These are phyloP conservation scores for Fregetta grallaria DNA, from an alignment of 2,113 vertebrate species.

Conservation along the genomic window DNA sequence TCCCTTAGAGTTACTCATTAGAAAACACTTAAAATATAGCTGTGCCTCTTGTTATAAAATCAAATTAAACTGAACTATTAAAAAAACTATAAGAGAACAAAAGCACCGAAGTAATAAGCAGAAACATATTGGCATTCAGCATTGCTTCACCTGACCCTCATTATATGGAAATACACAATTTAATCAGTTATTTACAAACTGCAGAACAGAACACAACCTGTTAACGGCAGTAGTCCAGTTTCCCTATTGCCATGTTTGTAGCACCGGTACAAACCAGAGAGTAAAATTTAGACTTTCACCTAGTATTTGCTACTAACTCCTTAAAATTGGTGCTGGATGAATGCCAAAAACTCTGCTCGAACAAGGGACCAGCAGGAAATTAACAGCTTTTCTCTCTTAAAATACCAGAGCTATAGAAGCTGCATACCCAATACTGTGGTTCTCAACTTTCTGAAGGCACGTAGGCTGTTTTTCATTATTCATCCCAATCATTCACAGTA, in stretches of 20 bases:
- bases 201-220: background rate
- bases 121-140: background rate
- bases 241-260: background rate
- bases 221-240: background rate
- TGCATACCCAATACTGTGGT: background rate
- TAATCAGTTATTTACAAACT: constrained; percentile 21
- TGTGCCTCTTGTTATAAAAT: constrained; percentile 24
- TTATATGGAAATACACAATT: background rate
- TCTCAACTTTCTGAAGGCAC: background rate
- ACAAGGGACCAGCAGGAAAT: background rate
- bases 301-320: background rate
- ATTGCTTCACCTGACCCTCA: constrained; percentile 46
- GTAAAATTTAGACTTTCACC: background rate
- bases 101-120: constrained; percentile 13
- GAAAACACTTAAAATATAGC: constrained; percentile 64
- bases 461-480: background rate
- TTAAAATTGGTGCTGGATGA: background rate
- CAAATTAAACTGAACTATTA: constrained; percentile 46
- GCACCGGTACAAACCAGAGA: background rate
- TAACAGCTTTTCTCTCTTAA: background rate
- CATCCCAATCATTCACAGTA: background rate
- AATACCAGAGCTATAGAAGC: background rate
- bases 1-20: constrained; percentile 56
- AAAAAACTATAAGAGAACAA: constrained; percentile 8
- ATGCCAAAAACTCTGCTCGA: background rate